A percentile compares a stretch with the other conserved stretches of the same genome.
Conservation (phyloP, 2,113 vertebrate species). For the Serilophus lunatus region DNA sequence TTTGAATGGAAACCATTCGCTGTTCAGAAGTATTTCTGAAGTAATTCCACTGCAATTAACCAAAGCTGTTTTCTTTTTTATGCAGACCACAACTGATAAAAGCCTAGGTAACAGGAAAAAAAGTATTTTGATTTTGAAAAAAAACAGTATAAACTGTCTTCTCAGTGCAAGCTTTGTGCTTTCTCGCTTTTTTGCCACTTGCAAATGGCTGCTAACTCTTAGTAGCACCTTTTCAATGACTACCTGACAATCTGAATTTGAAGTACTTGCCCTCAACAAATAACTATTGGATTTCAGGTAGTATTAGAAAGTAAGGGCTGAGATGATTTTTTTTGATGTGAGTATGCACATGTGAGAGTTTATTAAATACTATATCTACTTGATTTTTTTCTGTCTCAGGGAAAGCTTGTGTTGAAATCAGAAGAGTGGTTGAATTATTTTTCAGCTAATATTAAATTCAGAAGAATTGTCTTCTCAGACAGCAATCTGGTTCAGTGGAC, state of each 20-base stretch:
- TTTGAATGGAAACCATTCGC: neutral
- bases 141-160: neutral
- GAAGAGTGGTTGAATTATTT: neutral
- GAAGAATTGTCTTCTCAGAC: neutral
- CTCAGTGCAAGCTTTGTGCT: neutral
- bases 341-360: fast-evolving
- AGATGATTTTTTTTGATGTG: neutral
- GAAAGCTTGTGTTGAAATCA: neutral
- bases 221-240: neutral
- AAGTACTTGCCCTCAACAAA: neutral
- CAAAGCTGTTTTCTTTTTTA: neutral
- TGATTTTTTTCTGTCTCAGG: neutral
- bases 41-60: neutral
- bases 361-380: neutral
- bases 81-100: neutral
- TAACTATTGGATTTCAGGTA: neutral
- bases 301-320: neutral
- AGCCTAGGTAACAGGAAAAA: neutral
- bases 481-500: neutral
- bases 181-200: neutral
- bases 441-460: neutral
- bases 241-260: neutral
- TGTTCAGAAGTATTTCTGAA: neutral
- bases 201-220: neutral
- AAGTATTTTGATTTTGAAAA: neutral